Percentiles rank a stretch among this genome's conserved stretches.
These are phyloP conservation scores for Reticulitermes speratus DNA, from an alignment of 1,140 invertebrate genomes.

Conservation along the genomic window DNA sequence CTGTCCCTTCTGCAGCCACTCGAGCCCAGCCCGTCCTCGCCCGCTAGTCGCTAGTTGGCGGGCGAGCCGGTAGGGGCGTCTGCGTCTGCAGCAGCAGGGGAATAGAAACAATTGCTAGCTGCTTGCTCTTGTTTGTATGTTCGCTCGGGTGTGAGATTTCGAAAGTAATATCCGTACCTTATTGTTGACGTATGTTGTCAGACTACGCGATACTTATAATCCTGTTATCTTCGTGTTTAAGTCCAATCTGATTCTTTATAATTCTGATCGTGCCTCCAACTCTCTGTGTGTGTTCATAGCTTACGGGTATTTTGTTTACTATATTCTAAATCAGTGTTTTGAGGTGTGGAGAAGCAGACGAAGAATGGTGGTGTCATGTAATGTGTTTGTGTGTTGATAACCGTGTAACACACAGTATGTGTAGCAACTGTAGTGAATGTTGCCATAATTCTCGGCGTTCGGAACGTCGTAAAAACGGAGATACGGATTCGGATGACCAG, in stretches of 20 bases:
- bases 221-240: too few species aligned
- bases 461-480: constrained; percentile 19
- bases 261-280: too few species aligned
- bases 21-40: background rate
- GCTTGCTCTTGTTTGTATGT: background rate
- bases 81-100: constrained; percentile 19
- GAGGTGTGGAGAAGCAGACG: background rate
- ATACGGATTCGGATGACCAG: constrained; percentile 17
- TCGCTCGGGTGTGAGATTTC: too few species aligned
- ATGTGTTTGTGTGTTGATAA: background rate
- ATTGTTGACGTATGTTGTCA: too few species aligned
- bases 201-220: too few species aligned
- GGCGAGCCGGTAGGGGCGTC: constrained; percentile 19
- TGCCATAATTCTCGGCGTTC: constrained; percentile 12
- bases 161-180: too few species aligned
- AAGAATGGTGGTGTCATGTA: background rate
- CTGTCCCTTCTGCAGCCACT: background rate
- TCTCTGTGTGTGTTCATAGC: background rate
- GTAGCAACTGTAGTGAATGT: constrained; percentile 28
- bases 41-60: constrained; percentile 17
- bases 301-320: background rate
- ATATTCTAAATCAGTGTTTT: background rate
- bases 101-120: background rate
- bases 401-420: background rate
- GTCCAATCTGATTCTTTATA: too few species aligned